Evolutionary conservation across 2,888 invertebrate genomes (phyloP), one percentile per base, ranked within the genome.

Genomic region (Cataglyphis livida): DNA sequence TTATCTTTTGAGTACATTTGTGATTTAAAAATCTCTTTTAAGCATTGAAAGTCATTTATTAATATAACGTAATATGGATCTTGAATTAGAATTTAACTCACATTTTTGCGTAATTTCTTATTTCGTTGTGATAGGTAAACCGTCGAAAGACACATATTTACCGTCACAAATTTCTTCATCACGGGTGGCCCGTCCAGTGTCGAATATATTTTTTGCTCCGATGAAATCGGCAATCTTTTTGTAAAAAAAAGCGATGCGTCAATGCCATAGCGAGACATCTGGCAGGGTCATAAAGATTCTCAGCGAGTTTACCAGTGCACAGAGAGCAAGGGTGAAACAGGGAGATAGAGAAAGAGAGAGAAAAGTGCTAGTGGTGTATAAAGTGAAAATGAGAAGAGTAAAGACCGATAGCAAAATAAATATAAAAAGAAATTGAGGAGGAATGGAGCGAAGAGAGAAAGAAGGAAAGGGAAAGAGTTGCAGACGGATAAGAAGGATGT

Each of bases 211-310:
- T 82, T 54, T 75, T 81, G 68, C 66, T 18, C 68, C 32, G 25
- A 35, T 73, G 48, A 35, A 35, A 70, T 76, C 59, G 62, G 57
- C 71, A 85, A 81, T 71, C 84, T 70, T n/a, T 62, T 18, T 25
- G 64, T 75, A 82, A 74, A 85, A 88, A 88, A 89, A 85, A 62
- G 25, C 76, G 88, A 88, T 83, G 85, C 86, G 85, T 88, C 88
- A 88, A 86, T 90, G 89, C 86, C 89, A 89, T 81, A 15, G 65
- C 79, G 83, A 81, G 83, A 87, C 90, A 90, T 90, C 88, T 89
- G 89, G 89, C 82, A 28, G 76, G 44, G 82, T 81, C 84, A 78
- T 86, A 86, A 88, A 86, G 88, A 89, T 86, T 87, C 89, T 84
- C 88, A 66, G 32, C 38, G 82, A 84, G 90, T 89, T 86, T 61